Base-by-base conservation (phyloP, 2,797 vertebrate species). In the Neosilurus hyrtlii region DNA sequence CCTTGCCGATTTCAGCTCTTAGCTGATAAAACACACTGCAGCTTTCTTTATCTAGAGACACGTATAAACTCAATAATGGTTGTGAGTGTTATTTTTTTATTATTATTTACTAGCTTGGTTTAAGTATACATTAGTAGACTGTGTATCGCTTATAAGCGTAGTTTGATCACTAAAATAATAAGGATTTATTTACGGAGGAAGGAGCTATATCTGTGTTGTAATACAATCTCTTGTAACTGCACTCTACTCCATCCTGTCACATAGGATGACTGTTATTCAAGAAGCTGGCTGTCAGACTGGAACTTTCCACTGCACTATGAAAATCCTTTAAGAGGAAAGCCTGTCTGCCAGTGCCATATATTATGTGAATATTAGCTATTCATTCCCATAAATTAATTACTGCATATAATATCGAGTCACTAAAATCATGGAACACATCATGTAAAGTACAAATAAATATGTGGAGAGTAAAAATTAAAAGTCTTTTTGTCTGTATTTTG, bases 281-380 rank as follows among this genome's bases (percentile, higher is more conserved):
- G 79, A 83, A 37, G 22, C 72, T 52, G 76, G 62, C 24, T 82
- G 82, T 80, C 68, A 62, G 43, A 57, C 30, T 11, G 84, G 76
- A 86, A 81, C 83, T 86, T 88, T 87, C 82, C 83, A 86, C 79
- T 82, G 70, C 35, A 35, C 83, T 65, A 80, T 84, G 49, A 86
- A 76, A 77, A 83, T 76, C 74, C 79, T 79, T 79, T 75, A 80
- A 49, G 62, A 65, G 81, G 68, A 83, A 81, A 43, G 43, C n/a
- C 52, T 78, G 66, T 66, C 68, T 81, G 51, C 71, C 57, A 59
- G 30, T 54, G 66, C 57, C 20, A 18, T 71, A 35, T 66, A 37
- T 75, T 35, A 63, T 66, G 61, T 59, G 18, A 59, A 81, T 65
- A 57, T 79, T 78, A 65, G 67, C 56, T 24, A 68, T 73, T 43